These are phyloP conservation scores for Drosophila takahashii DNA, from an alignment of 1,140 invertebrate species.

Conservation along the genomic window DNA sequence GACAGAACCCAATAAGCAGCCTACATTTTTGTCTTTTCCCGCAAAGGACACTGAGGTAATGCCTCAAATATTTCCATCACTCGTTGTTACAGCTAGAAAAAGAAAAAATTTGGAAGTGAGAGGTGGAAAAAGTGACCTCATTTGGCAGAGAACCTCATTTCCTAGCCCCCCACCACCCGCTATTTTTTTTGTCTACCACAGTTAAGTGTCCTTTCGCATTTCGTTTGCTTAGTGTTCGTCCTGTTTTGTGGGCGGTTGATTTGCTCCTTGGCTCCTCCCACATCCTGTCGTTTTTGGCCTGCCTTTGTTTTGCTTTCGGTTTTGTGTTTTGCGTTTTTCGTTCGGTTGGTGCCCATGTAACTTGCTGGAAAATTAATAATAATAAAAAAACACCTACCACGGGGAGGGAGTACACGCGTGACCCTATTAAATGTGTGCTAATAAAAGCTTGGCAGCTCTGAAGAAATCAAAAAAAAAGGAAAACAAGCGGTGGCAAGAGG, in stretches of 20 bases:
- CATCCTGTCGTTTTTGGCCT: conserved; percentile 55
- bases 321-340: conserved; percentile 39
- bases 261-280: conserved; percentile 35
- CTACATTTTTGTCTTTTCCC: conserved; percentile 12
- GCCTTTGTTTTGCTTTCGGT: conserved; percentile 59
- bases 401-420: conserved; percentile 64
- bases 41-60: conserved; percentile 53
- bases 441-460: conserved; percentile 68
- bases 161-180: background rate
- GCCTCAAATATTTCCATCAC: conserved; percentile 59
- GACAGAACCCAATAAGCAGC: background rate
- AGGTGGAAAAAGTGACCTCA: conserved; percentile 70
- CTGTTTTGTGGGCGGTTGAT: conserved; percentile 38
- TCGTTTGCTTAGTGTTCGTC: conserved; percentile 50
- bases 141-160: conserved; percentile 57
- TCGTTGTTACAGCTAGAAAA: conserved; percentile 11
- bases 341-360: conserved; percentile 69
- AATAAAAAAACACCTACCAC: conserved; percentile 75
- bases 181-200: conserved; percentile 61
- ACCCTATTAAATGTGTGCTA: conserved; percentile 83
- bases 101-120: conserved; percentile 14
- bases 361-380: conserved; percentile 83
- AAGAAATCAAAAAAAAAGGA: conserved; percentile 21
- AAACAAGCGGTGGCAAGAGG: conserved; percentile 6
- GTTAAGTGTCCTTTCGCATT: conserved; percentile 77